Base-by-base conservation (phyloP, 2,888 invertebrate species). In the Molorchus minor region DNA sequence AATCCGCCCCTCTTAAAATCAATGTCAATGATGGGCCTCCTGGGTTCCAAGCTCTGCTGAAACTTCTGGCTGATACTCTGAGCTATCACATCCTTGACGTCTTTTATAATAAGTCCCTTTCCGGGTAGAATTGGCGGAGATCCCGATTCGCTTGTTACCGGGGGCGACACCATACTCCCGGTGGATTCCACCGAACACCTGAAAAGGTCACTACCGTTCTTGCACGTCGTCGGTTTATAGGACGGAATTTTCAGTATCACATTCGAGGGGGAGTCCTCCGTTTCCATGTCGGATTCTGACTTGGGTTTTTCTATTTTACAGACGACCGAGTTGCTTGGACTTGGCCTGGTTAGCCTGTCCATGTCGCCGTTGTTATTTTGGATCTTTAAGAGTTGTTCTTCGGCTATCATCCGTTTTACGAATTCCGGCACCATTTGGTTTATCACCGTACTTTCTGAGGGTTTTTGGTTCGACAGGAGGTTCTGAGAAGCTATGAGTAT, bases 221-320 rank as follows among this genome's bases (percentile, higher is more conserved):
- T 83, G 63, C 78, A 80, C 65, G 71, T 65, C 57, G 77, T 75
- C 71, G 93, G 92, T 81, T 88, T 90, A 84, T 92, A 94, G 86
- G 94, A 94, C 85, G 95, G 95, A 87, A 95, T 93, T 85, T 93
- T 93, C 76, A 95, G 88, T 82, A 94, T 93, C 82, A 93, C 90
- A 73, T 86, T 86, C 58, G 86, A 84, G 51, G 88, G 86, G 61
- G 85, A 83, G 64, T 90, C 89, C 15, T 79, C 78, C 60, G 81
- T 75, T 70, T 81, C 78, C 79, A 80, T 77, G 70, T 81, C 79
- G 52, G 80, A 76, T 68, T 79, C 77, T 57, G 79, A 77, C 70
- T 75, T 67, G 70, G 69, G 68, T 53, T 78, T 78, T 58, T 78
- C 78, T 51, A 73, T 67, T 70, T 77, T 77, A 62, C 74, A 69